phyloP scores from a whole-genome alignment of 2,888 invertebrate genomes.

The Pyrochroa serraticornis region DNA sequence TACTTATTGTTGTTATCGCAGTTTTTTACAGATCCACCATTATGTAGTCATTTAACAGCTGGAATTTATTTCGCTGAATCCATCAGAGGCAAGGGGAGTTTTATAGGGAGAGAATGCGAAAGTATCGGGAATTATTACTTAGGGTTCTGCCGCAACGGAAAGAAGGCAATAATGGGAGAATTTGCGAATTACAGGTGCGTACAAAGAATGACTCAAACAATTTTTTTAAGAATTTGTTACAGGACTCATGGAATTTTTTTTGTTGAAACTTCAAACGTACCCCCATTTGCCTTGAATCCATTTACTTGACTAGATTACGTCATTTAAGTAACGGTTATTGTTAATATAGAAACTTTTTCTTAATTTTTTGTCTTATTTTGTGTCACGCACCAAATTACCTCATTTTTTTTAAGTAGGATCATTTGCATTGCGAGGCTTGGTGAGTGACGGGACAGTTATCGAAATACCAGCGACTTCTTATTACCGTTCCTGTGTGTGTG shows the following conservation, averaged over 20 bases:
- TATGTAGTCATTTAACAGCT: conserved; percentile 68
- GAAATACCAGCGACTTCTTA: too few relatives aligned
- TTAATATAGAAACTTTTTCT: too few relatives aligned
- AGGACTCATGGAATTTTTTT: conserved; percentile 49
- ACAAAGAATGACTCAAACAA: conserved; percentile 11
- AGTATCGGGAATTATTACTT: conserved; percentile 61
- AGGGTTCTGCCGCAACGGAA: conserved; percentile 58
- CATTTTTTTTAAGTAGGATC: too few relatives aligned
- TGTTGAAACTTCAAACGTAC: conserved; percentile 44
- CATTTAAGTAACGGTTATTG: too few relatives aligned
- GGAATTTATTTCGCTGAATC: conserved; percentile 69
- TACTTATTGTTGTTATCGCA: conserved; percentile 34
- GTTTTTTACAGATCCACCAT: conserved; percentile 57
- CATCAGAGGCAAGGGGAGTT: conserved; percentile 62
- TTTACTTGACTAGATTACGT: not conserved
- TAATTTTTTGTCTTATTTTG: too few relatives aligned
- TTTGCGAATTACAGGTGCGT: conserved; percentile 45
- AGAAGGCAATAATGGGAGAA: conserved; percentile 52
- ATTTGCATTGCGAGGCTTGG: too few relatives aligned
- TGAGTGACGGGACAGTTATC: too few relatives aligned
- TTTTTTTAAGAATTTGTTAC: conserved; percentile 23
- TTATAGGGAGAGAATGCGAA: conserved; percentile 67
- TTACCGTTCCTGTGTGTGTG: too few relatives aligned
- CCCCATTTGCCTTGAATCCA: conserved; percentile 44
- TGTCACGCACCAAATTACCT: too few relatives aligned